These are phyloP conservation scores for Dromius quadrimaculatus DNA, from an alignment of 2,888 invertebrate species.

Conservation along the genomic window DNA sequence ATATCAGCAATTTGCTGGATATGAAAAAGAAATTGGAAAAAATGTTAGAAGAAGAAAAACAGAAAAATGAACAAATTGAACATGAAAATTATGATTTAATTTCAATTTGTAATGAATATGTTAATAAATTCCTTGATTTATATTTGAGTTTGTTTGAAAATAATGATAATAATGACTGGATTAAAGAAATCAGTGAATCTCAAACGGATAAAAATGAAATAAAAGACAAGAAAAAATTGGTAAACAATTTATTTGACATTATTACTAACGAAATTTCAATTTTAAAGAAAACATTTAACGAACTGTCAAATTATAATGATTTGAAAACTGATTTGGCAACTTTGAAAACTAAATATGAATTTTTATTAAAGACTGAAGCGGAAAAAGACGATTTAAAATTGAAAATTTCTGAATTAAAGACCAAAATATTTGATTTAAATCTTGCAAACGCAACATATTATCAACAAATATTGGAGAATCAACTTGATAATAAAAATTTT, in stretches of 20 bases:
- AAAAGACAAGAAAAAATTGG: conserved; percentile 62
- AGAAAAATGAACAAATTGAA: not conserved
- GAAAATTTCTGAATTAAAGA: conserved; percentile 52
- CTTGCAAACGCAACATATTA: conserved; percentile 58
- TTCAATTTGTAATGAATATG: conserved; percentile 11
- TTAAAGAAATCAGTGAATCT: not conserved
- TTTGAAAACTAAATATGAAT: conserved; percentile 28
- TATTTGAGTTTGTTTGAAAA: conserved; percentile 49
- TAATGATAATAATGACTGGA: not conserved
- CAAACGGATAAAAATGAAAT: conserved; percentile 55
- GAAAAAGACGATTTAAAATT: conserved; percentile 34
- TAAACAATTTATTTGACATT: conserved; percentile 61
- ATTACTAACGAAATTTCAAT: conserved; percentile 56
- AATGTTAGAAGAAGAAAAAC: conserved; percentile 54
- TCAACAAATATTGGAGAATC: conserved; percentile 58
- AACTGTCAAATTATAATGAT: conserved; percentile 22
- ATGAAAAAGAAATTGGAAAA: conserved; percentile 50
- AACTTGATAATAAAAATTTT: conserved; percentile 48
- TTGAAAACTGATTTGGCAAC: conserved; percentile 20
- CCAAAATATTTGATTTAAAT: conserved; percentile 55
- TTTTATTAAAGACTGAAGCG: conserved; percentile 9
- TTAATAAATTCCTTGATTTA: conserved; percentile 1
- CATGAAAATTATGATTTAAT: conserved; percentile 53
- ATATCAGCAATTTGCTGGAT: conserved; percentile 45
- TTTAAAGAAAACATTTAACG: conserved; percentile 56